Percentiles rank a stretch among this genome's conserved stretches.
Conservation (phyloP, 2,113 vertebrate genomes). For the Uria lomvia region DNA sequence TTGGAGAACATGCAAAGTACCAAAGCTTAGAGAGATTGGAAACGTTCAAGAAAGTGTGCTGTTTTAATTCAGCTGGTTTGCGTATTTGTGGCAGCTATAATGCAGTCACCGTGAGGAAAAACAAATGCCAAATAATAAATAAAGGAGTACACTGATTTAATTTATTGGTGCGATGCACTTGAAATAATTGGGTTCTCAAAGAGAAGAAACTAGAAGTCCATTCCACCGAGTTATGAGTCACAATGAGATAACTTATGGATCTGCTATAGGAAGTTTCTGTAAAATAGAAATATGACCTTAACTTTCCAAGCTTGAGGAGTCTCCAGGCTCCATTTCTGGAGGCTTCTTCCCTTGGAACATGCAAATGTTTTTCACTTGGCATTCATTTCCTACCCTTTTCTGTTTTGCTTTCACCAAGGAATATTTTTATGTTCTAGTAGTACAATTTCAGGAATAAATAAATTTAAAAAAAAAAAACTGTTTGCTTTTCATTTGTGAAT, state of each 20-base stretch:
- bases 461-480: background rate
- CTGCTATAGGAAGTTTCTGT: background rate
- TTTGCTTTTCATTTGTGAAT: background rate
- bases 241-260: background rate
- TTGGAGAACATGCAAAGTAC: background rate
- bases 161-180: slow-evolving; percentile 35
- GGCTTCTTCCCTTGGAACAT: background rate
- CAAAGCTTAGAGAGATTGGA: background rate
- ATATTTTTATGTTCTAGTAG: background rate
- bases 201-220: background rate
- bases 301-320: background rate
- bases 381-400: background rate
- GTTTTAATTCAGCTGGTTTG: background rate
- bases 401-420: slow-evolving; percentile 10
- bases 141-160: background rate
- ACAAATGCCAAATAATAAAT: slow-evolving; percentile 38
- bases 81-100: background rate
- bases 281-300: background rate
- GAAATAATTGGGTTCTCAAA: slow-evolving; percentile 33
- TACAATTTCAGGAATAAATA: slow-evolving; percentile 33
- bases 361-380: background rate
- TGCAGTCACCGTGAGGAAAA: background rate
- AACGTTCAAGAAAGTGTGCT: background rate
- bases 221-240: background rate
- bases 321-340: background rate